Evolutionary conservation across 2,797 vertebrate species (phyloP).

Genomic region (Pipistrellus kuhlii): DNA sequence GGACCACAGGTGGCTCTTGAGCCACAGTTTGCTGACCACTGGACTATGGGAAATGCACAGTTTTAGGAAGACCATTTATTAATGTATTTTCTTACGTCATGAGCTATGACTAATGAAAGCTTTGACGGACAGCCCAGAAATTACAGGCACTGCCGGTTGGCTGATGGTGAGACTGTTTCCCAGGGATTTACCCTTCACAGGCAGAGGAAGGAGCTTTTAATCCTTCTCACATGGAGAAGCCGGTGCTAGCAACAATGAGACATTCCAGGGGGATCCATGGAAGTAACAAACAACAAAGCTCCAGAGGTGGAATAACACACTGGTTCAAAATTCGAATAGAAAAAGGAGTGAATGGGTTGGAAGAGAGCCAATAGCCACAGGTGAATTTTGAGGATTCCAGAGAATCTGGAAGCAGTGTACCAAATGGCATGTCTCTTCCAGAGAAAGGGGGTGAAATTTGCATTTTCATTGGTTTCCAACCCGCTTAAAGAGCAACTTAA

Average conservation of each 20-base stretch:
- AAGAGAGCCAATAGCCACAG: not conserved
- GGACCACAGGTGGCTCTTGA: too few species aligned
- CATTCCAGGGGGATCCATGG: not conserved
- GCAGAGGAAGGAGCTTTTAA: not conserved
- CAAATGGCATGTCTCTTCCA: not conserved
- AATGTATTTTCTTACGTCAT: not conserved
- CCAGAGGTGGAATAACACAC: not conserved
- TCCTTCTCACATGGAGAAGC: not conserved
- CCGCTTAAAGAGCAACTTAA: slow-evolving; percentile 31
- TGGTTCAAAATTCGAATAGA: slow-evolving; percentile 38
- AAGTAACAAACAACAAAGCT: not conserved
- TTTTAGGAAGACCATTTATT: not conserved
- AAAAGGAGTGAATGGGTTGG: not conserved
- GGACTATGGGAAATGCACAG: not conserved
- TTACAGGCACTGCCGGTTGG: not conserved
- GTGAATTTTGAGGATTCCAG: not conserved
- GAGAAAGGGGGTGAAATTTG: slow-evolving; percentile 55
- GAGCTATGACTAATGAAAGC: not conserved
- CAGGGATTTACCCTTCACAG: not conserved
- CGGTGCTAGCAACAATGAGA: not conserved
- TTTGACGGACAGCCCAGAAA: not conserved
- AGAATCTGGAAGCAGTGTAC: not conserved
- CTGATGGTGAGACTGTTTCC: not conserved
- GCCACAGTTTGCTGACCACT: not conserved
- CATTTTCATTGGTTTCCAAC: slow-evolving; percentile 75